Base-by-base conservation (phyloP, 2,113 vertebrate genomes). In the Cranoglanis bouderius region DNA sequence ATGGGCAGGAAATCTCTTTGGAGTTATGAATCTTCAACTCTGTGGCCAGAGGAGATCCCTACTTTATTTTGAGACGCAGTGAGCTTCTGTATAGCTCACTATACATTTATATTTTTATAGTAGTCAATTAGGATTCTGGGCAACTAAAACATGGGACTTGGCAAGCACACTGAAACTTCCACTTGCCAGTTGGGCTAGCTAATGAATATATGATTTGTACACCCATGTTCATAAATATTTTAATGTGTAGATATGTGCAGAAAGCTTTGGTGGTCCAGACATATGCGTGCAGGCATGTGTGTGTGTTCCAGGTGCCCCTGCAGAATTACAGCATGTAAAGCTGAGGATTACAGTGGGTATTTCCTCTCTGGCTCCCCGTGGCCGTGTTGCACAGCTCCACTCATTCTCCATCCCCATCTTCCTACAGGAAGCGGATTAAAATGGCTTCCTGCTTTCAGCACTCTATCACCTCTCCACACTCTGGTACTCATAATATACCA, bases 271-370 rank as follows among this genome's bases (percentile, higher is more conserved):
- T 59, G 51, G 83, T 72, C 40, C 38, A 46, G 29, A 9, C 4
- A 10, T 51, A 55, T 16, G 43, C 53, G 32, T 88, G 38, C 18
- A n/a, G 49, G 32, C 6, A 29, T 29, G 53, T 74, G 21, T 77
- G 86, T 70, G 81, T 81, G 74, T 43, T 84, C 24, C 75, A 84
- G 84, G 72, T 72, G 49, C 32, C 85, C 35, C 77, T 77, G 74
- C 82, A 88, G 91, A 91, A 90, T 91, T 91, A 92, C 90, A 91
- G 85, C 72, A 67, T 92, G 90, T 92, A 92, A 92, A 92, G 63
- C 90, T 84, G 24, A 49, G 90, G 92, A 92, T 92, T 92, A 92
- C 78, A 77, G 49, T 67, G 55, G 35, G 77, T 77, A 65, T 46
- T 32, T 61, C 85, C 32, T 51, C 83, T 85, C 46, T 35, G 7